Base-by-base conservation (phyloP, 2,888 invertebrate genomes). In the Sphinx pinastri region DNA sequence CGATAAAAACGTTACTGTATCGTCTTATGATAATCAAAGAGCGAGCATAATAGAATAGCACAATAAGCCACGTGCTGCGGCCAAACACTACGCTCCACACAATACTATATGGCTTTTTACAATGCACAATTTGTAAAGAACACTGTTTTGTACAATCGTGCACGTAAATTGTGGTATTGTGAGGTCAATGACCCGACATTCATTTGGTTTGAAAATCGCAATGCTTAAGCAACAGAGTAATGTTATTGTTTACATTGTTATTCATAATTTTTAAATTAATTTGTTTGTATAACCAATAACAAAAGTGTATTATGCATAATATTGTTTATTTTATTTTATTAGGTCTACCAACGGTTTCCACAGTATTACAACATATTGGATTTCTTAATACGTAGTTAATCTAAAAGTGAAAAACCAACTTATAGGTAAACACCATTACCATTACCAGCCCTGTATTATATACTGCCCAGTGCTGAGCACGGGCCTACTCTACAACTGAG, bases 61-160 rank as follows among this genome's bases (percentile, higher is more conserved):
- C 87, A 91, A 90, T 83, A 77, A 79, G 74, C 71, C 73, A 71
- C 77, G 76, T 79, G 63, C 49, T 63, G 31, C 58, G 63, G 19
- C 63, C 63, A 63, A 63, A 63, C 63, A 58, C 25, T 19, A 19
- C 31, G 25, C 57, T 57, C 31, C 81, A 78, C 47, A 60, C 57
- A 84, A 84, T 84, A 87, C 87, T 88, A 86, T 88, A 82, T 80
- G 77, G 80, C 77, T 85, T 85, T 84, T 85, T 84, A 87, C 86
- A 87, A 88, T 87, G 79, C 80, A 76, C 81, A 79, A 81, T 84
- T 85, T 85, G 84, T 84, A 88, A 90, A 87, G 88, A 89, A 83
- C 82, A 80, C 77, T 81, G 80, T 78, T 83, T 80, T 80, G 87
- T 88, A 89, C 84, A 83, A 81, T 72, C 81, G 81, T 73, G 83